Evolutionary conservation across 2,797 vertebrate genomes (phyloP), one percentile per base, ranked within the genome.

Genomic region (Lates japonicus): DNA sequence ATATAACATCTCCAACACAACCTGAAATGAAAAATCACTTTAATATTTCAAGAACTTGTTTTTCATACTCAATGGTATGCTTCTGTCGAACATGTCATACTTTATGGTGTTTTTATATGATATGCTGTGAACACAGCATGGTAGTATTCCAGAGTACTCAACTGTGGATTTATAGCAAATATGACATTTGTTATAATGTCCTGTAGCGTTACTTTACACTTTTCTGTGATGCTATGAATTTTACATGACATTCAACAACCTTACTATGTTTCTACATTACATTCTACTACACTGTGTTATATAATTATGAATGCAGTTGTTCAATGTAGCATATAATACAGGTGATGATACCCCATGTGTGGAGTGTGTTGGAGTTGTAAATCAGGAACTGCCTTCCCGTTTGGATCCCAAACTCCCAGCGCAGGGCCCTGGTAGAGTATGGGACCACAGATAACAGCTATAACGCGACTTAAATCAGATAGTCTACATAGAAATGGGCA

Each of bases 381-480:
- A 58, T 76, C 61, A 65, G 73, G 54, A 75, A 63, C 81, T 81
- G 78, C 37, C 70, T 78, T 39, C 70, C 71, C 70, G 76, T 37
- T 13, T 12, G 72, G 81, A 73, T 71, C 75, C 60, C 74, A 76
- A 74, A 70, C 70, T 81, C 6, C 22, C 42, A 70, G 70, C 75
- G 25, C 66, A 71, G 87, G 91, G 80, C 90, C 86, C 68, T 11
- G 5, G 54, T 1, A 12, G 19, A 63, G 49, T 35, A 51, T 49
- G 44, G 20, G 44, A 55, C 42, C 25, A 22, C 9, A 61, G 25
- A 65, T 12, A 61, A 52, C 41, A 46, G 29, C 46, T 29, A 31
- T 2, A 16, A 61, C 4, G 14, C 37, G 5, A 69, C 66, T 41
- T 31, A 14, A 37, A 60, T 51, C 60, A 33, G 3, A 55, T 4